Base-by-base conservation (phyloP, 2,113 vertebrate genomes). In the Channa argus region DNA sequence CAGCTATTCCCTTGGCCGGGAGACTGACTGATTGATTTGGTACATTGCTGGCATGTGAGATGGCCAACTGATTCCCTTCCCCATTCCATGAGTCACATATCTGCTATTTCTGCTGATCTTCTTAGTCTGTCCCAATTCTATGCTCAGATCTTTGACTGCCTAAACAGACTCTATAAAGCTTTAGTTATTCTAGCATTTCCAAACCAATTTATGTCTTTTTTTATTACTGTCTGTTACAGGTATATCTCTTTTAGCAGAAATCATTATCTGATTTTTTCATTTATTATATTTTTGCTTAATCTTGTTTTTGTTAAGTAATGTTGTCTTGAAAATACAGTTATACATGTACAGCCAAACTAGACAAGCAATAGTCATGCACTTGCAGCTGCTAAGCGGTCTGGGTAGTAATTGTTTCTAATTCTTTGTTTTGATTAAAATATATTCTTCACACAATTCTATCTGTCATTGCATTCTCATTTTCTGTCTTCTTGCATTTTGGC, bases 11-110 rank as follows among this genome's bases (percentile, higher is more conserved):
- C 49, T 58, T 78, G 36, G 60, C 56, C 36, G 8, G 54, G 46
- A 53, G 63, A 74, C 34, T 64, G 46, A 72, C 41, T 15, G 5
- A 81, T 8, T 54, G 63, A 77, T 34, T 71, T 38, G 39, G 4
- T 41, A 39, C 76, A 24, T 3, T 50, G 39, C 50, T 45, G 39
- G 39, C 39, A 4, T 54, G 34, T 59, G 37, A 54, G 24, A 37
- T 69, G 63, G 43, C 46, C 2, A 14, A 68, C 71, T 56, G 15
- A 65, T 24, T 41, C 11, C 2, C 45, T 44, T 24, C 15, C 37
- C 44, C 15, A 47, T 63, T 53, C 45, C 3, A 10, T 45, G 53
- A 37, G 24, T 54, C 14, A 6, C 24, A 2, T n/a, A 1, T 46
- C 44, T 58, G 33, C n/a, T 33, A 60, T 61, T 68, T 67, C 45